Conservation (phyloP, 2,113 vertebrate species). For the Psammodynastes pulverulentus region DNA sequence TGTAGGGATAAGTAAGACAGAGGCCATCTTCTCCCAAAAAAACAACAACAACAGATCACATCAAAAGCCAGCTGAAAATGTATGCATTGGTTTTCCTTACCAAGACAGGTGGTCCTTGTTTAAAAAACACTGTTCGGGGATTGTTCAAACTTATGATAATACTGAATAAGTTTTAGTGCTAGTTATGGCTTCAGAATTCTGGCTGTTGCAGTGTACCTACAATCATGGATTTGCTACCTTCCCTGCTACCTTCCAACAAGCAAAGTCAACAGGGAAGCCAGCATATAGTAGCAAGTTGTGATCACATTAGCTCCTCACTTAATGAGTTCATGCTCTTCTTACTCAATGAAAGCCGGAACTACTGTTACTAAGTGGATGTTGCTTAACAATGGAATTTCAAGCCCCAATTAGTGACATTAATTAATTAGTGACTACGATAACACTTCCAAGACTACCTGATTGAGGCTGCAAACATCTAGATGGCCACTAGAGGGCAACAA, state of each 20-base stretch:
- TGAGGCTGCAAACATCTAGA: background rate
- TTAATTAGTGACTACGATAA: background rate
- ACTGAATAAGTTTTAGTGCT: background rate
- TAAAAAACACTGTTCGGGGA: background rate
- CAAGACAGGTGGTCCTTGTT: background rate
- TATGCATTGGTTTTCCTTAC: background rate
- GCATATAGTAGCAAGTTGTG: background rate
- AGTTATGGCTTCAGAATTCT: background rate
- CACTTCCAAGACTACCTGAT: background rate
- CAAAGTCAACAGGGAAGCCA: background rate
- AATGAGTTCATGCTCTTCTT: background rate
- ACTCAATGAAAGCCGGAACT: background rate
- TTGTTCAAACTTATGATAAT: background rate
- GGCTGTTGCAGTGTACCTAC: background rate
- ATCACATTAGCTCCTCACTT: background rate
- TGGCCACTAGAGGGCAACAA: background rate
- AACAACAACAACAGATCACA: too few species aligned
- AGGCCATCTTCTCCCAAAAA: background rate
- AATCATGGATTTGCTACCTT: background rate
- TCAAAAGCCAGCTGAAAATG: background rate
- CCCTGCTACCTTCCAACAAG: background rate
- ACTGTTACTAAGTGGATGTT: background rate
- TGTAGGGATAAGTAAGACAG: background rate
- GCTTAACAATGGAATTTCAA: background rate
- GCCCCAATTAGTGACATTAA: background rate